These are phyloP conservation scores for Adelphocoris suturalis DNA, from an alignment of 2,888 invertebrate genomes.

Conservation along the genomic window DNA sequence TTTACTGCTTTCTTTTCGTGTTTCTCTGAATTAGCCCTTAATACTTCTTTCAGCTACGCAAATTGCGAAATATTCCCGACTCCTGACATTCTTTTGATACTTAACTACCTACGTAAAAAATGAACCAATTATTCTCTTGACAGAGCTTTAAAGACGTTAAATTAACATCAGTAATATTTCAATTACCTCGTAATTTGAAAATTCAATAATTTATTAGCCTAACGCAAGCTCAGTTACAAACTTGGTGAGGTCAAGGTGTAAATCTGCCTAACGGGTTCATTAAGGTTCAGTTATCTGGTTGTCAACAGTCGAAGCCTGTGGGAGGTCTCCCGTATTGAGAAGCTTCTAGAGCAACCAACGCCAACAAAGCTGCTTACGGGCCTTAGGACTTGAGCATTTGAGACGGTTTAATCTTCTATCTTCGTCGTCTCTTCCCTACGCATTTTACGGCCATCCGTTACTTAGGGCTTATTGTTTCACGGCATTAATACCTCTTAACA, in stretches of 20 bases:
- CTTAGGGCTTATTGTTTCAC: not conserved
- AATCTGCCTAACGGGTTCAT: not conserved
- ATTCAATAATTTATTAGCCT: no score
- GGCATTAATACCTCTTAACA: not conserved
- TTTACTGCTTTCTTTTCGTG: no score
- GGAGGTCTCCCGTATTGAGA: not conserved
- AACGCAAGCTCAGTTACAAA: no score
- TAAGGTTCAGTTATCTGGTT: conserved; percentile 10
- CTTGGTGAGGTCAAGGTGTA: not conserved
- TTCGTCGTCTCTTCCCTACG: not conserved
- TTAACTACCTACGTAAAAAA: no score
- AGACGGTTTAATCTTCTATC: conserved; percentile 7
- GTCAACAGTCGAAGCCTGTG: not conserved
- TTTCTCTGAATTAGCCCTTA: no score
- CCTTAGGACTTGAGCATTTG: not conserved
- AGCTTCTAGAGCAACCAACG: not conserved
- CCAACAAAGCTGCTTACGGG: conserved; percentile 1
- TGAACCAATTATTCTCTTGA: no score
- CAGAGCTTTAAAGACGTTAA: no score
- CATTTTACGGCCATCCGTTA: not conserved
- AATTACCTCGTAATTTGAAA: no score
- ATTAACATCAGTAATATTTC: no score
- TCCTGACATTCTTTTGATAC: no score
- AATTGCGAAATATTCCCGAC: no score
- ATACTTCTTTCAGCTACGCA: no score